Conservation (phyloP, 2,888 invertebrate genomes). For the Eupithecia subfuscata region DNA sequence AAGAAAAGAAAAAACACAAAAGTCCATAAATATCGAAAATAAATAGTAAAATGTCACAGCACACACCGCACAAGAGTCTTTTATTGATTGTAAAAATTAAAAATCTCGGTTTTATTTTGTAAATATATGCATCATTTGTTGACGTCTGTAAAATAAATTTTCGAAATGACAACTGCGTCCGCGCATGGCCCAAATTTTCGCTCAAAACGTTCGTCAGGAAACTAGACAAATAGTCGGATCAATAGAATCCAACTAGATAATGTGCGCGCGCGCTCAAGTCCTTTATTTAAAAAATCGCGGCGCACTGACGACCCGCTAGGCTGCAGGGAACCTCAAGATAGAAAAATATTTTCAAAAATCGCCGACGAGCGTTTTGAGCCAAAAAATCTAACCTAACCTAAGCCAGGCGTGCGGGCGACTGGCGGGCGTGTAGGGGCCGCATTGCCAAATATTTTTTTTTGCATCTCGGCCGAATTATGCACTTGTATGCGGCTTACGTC, state of each 20-base stretch:
- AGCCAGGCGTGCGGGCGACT: slow-evolving; percentile 84
- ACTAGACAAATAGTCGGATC: slow-evolving; percentile 57
- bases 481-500: slow-evolving; percentile 84
- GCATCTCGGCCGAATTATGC: slow-evolving; percentile 85
- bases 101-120: slow-evolving; percentile 64
- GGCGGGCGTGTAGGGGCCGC: slow-evolving; percentile 83
- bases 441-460: slow-evolving; percentile 85
- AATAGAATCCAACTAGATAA: slow-evolving; percentile 67
- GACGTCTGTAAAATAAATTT: slow-evolving; percentile 62
- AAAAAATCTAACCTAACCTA: slow-evolving; percentile 85
- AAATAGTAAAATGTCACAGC: slow-evolving; percentile 72
- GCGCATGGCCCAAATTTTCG: slow-evolving; percentile 53
- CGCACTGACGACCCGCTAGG: slow-evolving; percentile 69
- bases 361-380: slow-evolving; percentile 82
- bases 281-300: slow-evolving; percentile 77
- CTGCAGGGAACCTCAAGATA: slow-evolving; percentile 71
- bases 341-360: slow-evolving; percentile 78
- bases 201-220: slow-evolving; percentile 67
- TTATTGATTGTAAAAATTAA: slow-evolving; percentile 57
- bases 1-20: slow-evolving; percentile 68
- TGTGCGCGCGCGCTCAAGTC: slow-evolving; percentile 58
- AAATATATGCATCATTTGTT: slow-evolving; percentile 65
- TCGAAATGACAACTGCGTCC: slow-evolving; percentile 61
- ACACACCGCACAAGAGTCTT: slow-evolving; percentile 79
- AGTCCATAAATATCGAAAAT: slow-evolving; percentile 69